Base-by-base conservation (phyloP, 2,888 invertebrate species). In the Ellobium chinense region DNA sequence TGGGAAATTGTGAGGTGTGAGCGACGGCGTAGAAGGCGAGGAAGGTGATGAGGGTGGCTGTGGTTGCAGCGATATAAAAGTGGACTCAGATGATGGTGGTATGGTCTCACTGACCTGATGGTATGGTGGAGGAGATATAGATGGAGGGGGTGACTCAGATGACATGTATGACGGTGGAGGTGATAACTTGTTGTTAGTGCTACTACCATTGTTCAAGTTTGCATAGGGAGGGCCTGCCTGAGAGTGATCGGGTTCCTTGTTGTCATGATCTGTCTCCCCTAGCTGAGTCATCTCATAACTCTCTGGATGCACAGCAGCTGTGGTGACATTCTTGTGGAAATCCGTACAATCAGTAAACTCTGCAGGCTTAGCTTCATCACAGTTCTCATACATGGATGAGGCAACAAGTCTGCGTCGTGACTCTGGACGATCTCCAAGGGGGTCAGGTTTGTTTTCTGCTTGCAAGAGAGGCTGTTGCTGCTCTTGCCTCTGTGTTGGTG, bases 381-480 rank as follows among this genome's bases (percentile, higher is more conserved):
- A 2, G n/a, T 56, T 70, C n/a, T 70, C 70, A 58, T 70, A 70
- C 18, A 58, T 34, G 12, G 70, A 70, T 34, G 58, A 70, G 24
- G 36, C 58, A 34, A 24, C 58, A 14, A 70, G 34, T 12, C 36
- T 56, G 29, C n/a, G 56, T 3, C n/a, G 34, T 21, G 70, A 56
- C n/a, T 70, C 70, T n/a, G 4, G 36, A 12, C 54, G 24, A 2
- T 70, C 12, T 70, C 56, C 58, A 29, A 21, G 14, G 29, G 46
- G 69, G 36, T 69, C 54, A 7, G 21, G 2, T 27, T 69, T 69
- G 34, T 31, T 29, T 18, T 54, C 36, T 58, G 54, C 54, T 18
- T 56, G 24, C 9, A 7, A 18, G 9, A 46, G 46, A 7, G 46
- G 46, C 7, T 7, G 46, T 46, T 46, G 46, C 46, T 46, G 46